phyloP scores from a whole-genome alignment of 1,140 invertebrate species.

The Sarcophaga peregrina region DNA sequence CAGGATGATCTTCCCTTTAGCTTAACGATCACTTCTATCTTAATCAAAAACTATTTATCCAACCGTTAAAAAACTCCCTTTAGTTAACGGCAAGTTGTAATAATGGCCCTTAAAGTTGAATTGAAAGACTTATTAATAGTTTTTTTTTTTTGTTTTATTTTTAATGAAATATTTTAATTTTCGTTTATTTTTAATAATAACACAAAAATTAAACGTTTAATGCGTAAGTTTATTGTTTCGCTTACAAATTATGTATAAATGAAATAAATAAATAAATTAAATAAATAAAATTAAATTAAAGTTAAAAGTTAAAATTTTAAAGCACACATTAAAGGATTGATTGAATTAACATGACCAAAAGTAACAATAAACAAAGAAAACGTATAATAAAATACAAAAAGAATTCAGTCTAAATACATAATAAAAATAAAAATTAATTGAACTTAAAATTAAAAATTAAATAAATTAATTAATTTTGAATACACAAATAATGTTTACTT shows the following conservation, averaged over 20 bases:
- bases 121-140: too few relatives aligned
- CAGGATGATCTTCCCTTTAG: too few relatives aligned
- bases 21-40: too few relatives aligned
- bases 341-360: constrained; percentile 6
- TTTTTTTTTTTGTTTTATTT: too few relatives aligned
- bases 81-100: too few relatives aligned
- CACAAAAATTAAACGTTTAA: constrained; percentile 30
- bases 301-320: not conserved
- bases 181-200: not conserved
- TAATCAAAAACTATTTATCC: too few relatives aligned
- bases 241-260: constrained; percentile 15
- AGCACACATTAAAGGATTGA: too few relatives aligned
- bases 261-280: constrained; percentile 36
- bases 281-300: constrained; percentile 18
- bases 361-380: constrained; percentile 15
- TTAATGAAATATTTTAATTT: too few relatives aligned
- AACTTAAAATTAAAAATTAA: not conserved
- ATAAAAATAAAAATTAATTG: not conserved
- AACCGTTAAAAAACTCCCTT: too few relatives aligned
- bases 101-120: too few relatives aligned
- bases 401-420: not conserved
- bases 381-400: not conserved
- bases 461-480: not conserved
- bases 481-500: not conserved
- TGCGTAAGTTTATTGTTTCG: not conserved